phyloP scores from a whole-genome alignment of 2,113 vertebrate species.

The Nansenia antarctica region DNA sequence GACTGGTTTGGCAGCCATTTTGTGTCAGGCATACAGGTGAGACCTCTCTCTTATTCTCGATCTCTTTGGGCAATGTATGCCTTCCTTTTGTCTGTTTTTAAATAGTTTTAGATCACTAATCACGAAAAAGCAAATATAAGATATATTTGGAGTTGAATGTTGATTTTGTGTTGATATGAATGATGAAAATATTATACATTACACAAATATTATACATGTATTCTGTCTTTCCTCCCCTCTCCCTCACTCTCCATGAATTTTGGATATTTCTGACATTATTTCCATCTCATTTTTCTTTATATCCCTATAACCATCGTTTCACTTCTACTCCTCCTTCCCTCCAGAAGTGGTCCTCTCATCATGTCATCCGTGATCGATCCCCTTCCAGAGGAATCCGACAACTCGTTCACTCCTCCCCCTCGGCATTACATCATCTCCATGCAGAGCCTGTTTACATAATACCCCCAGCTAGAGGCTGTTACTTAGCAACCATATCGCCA shows the following conservation, averaged over 20 bases:
- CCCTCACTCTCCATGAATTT: too few relatives aligned
- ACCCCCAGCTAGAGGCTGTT: constrained; percentile 46
- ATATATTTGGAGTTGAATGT: too few relatives aligned
- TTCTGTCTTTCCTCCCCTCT: not conserved
- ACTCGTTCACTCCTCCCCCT: constrained; percentile 20
- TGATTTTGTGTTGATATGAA: too few relatives aligned
- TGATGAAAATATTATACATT: too few relatives aligned
- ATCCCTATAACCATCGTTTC: not conserved
- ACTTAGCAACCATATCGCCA: constrained; percentile 42
- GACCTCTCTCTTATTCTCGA: not conserved
- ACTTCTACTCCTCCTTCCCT: not conserved
- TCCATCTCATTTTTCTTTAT: not conserved
- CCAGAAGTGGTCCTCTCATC: not conserved
- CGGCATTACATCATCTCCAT: constrained; percentile 39
- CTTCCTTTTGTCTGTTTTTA: too few relatives aligned
- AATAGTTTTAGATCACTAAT: too few relatives aligned
- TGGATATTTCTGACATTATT: not conserved
- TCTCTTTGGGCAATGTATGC: too few relatives aligned
- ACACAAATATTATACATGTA: too few relatives aligned
- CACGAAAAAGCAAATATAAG: too few relatives aligned
- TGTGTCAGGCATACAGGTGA: constrained; percentile 33
- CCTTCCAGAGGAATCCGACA: constrained; percentile 6
- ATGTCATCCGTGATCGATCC: not conserved
- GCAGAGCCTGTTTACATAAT: constrained; percentile 46
- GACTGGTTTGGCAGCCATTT: not conserved